Conservation (phyloP, 2,797 vertebrate genomes). For the Enoplosus armatus region DNA sequence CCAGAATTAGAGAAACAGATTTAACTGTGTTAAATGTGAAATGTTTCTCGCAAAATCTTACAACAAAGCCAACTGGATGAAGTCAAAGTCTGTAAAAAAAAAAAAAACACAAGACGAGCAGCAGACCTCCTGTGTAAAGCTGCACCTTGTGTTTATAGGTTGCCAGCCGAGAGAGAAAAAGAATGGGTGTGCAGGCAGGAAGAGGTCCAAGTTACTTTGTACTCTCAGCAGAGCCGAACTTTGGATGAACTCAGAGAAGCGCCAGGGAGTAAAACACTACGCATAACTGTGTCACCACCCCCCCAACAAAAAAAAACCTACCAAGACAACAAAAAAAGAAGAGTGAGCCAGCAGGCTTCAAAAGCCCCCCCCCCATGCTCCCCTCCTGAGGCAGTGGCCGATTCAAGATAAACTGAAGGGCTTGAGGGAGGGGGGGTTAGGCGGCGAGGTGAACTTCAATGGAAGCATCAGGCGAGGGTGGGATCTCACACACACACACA, state of each 20-base stretch:
- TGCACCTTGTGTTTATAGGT: constrained; percentile 66
- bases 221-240: constrained; percentile 93
- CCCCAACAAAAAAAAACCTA: constrained; percentile 41
- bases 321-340: constrained; percentile 76
- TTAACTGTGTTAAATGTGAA: background rate
- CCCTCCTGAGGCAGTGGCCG: constrained; percentile 80
- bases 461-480: constrained; percentile 66
- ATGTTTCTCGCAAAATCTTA: background rate
- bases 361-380: constrained; percentile 50
- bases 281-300: constrained; percentile 81
- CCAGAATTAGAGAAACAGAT: background rate
- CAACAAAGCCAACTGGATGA: constrained; percentile 30
- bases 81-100: constrained; percentile 16
- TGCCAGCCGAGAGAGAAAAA: constrained; percentile 57
- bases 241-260: constrained; percentile 92
- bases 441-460: constrained; percentile 77
- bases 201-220: constrained; percentile 92
- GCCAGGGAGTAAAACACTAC: constrained; percentile 83
- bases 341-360: constrained; percentile 78
- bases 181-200: constrained; percentile 90
- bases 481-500: constrained; percentile 61
- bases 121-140: constrained; percentile 41
- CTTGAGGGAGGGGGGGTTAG: constrained; percentile 13
- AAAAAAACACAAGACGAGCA: constrained; percentile 37
- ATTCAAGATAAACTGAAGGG: constrained; percentile 82